Conservation (phyloP, 2,888 invertebrate genomes). For the Trachelus tabidus region DNA sequence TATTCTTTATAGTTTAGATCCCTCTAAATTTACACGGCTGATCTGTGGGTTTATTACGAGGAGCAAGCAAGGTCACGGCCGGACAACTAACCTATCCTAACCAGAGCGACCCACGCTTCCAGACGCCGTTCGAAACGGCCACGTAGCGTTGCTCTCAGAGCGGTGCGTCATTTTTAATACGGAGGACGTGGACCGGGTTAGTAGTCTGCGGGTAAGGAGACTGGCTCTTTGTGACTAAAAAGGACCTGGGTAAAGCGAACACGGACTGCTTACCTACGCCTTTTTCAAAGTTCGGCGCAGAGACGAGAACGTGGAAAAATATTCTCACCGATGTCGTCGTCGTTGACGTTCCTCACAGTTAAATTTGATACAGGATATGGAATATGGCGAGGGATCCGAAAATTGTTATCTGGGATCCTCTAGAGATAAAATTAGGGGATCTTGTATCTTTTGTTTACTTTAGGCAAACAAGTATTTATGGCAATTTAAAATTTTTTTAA, state of each 20-base stretch:
- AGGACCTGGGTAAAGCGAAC: background rate
- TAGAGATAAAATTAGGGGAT: too few species aligned
- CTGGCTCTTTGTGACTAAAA: background rate
- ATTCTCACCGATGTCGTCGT: background rate
- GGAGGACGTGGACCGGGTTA: background rate
- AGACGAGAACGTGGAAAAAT: background rate
- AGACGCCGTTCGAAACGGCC: background rate
- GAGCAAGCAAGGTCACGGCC: constrained; percentile 28
- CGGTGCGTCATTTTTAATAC: background rate
- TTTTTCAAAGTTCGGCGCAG: background rate
- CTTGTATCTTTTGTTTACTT: too few species aligned
- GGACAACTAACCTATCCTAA: constrained; percentile 23
- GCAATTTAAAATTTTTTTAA: too few species aligned
- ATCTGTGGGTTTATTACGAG: constrained; percentile 8
- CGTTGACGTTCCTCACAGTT: background rate
- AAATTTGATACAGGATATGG: background rate
- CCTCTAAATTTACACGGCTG: constrained; percentile 1
- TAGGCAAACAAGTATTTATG: too few species aligned
- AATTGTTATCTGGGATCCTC: background rate
- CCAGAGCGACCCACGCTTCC: constrained; percentile 9
- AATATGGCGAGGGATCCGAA: background rate
- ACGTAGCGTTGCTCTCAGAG: background rate
- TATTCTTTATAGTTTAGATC: background rate
- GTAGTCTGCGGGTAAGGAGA: background rate
- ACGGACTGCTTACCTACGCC: background rate